Percentiles rank a stretch among this genome's conserved stretches.
Evolutionary conservation across 2,888 invertebrate genomes (phyloP).

Genomic region (Parnassius glacialis): DNA sequence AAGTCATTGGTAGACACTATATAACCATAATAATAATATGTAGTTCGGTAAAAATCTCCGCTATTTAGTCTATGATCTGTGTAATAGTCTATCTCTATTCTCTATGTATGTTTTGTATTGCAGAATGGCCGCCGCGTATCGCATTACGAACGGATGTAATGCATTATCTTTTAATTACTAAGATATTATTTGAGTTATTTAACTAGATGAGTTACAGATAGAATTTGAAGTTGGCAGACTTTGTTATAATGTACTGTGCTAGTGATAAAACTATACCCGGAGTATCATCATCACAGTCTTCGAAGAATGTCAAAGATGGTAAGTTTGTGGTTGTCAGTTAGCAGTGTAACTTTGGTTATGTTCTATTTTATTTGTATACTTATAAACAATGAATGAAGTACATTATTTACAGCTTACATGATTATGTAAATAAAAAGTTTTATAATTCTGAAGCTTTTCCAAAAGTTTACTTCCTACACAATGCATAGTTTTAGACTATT

Average conservation of each 20-base stretch:
- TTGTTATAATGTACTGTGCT: conserved; percentile 85
- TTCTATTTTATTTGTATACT: conserved; percentile 8
- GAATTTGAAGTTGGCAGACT: conserved; percentile 50
- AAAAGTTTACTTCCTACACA: neutral
- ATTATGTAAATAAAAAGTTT: too few relatives aligned
- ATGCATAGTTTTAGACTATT: neutral
- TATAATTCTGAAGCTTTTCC: too few relatives aligned
- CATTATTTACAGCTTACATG: conserved; percentile 3
- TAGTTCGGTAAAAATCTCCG: too few relatives aligned
- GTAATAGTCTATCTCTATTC: too few relatives aligned
- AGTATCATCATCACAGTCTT: conserved; percentile 86
- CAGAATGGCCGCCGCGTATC: conserved; percentile 77
- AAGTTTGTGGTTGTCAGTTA: conserved; percentile 68
- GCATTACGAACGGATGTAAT: conserved; percentile 62
- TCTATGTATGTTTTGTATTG: conserved; percentile 57
- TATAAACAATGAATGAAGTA: neutral
- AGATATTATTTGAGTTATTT: conserved; percentile 69
- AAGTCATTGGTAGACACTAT: too few relatives aligned
- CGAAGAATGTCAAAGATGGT: conserved; percentile 89
- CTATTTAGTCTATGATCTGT: too few relatives aligned
- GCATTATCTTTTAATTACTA: conserved; percentile 55
- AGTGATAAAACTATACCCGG: conserved; percentile 88
- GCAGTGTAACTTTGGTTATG: conserved; percentile 28
- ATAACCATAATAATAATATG: too few relatives aligned
- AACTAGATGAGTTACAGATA: conserved; percentile 82